Evolutionary conservation across 2,113 vertebrate species (phyloP), one percentile per base, ranked within the genome.

Genomic region (Porphyrio hochstetteri): DNA sequence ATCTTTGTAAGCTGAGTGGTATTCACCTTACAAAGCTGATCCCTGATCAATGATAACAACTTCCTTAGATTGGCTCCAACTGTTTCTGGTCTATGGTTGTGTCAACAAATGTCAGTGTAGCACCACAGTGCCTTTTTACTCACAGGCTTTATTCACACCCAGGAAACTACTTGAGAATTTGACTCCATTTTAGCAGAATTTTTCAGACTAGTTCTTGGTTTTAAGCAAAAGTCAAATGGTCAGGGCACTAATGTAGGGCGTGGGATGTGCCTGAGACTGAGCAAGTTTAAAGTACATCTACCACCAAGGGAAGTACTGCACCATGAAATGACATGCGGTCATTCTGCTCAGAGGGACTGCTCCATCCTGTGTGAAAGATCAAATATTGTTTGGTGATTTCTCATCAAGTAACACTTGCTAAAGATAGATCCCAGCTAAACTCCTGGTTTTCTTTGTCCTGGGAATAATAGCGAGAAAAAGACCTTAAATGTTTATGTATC

Each of bases 1-100:
- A n/a, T 7, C 53, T 64, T 31, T 65, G 11, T 69, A 35, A 64
- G 7, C 29, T 61, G 59, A 48, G 33, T 21, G 60, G 8, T 1
- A 1, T 35, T 86, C 35, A 7, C 11, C 35, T 71, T 8, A 2
- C 25, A 36, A 13, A 56, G 55, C 33, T 67, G 55, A 20, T 18
- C 5, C 8, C 19, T 64, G 67, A 11, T 16, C 53, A 52, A 5
- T 36, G 44, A 11, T 9, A 52, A 23, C 0, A 0, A 7, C 50
- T 68, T 40, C 48, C 28, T 63, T 68, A 63, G 68, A 9, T n/a
- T 11, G 57, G 57, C 6, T 68, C 21, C 53, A 76, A 2, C 31
- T 5, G 11, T 52, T 63, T 21, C 27, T 24, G 38, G 9, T 19
- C 33, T 40, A 2, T 29, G 33, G 9, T 63, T 31, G 6, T 78